phyloP scores from a whole-genome alignment of 2,797 vertebrate species.

The Sebastes taczanowskii region DNA sequence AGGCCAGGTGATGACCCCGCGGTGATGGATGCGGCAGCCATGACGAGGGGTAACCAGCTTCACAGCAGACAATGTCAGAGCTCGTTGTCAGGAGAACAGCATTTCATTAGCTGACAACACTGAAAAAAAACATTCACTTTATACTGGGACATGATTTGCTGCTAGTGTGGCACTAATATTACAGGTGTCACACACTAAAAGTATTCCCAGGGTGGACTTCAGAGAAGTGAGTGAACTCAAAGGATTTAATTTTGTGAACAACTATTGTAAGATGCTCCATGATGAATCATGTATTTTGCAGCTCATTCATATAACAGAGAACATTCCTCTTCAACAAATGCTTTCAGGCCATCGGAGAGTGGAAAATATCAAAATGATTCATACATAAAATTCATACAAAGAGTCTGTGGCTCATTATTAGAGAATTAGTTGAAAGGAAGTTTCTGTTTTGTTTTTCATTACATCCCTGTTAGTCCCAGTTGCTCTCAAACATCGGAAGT shows the following conservation, averaged over 20 bases:
- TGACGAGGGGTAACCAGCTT: constrained; percentile 59
- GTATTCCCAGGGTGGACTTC: constrained; percentile 21
- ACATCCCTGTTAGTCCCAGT: background rate
- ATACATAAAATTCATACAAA: constrained; percentile 11
- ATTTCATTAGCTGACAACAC: constrained; percentile 27
- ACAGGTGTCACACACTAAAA: constrained; percentile 4
- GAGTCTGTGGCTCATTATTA: constrained; percentile 9
- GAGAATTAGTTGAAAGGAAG: background rate
- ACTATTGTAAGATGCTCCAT: constrained; percentile 10
- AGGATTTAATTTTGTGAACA: constrained; percentile 24
- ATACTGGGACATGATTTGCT: constrained; percentile 7
- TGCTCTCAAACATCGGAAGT: constrained; percentile 2
- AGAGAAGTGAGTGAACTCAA: constrained; percentile 19
- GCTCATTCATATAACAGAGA: constrained; percentile 29
- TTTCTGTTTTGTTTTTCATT: background rate
- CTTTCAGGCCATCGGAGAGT: constrained; percentile 26
- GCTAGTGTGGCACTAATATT: background rate
- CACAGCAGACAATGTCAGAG: constrained; percentile 40
- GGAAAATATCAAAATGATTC: constrained; percentile 25
- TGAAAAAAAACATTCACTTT: constrained; percentile 21
- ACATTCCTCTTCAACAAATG: background rate
- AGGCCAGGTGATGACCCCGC: constrained; percentile 71
- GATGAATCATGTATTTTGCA: constrained; percentile 34
- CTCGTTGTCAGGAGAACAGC: constrained; percentile 15
- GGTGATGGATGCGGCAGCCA: constrained; percentile 76